A percentile compares a stretch with the other conserved stretches of the same genome.
phyloP scores from a whole-genome alignment of 2,797 vertebrate species.

The Cyprinodon diabolis region DNA sequence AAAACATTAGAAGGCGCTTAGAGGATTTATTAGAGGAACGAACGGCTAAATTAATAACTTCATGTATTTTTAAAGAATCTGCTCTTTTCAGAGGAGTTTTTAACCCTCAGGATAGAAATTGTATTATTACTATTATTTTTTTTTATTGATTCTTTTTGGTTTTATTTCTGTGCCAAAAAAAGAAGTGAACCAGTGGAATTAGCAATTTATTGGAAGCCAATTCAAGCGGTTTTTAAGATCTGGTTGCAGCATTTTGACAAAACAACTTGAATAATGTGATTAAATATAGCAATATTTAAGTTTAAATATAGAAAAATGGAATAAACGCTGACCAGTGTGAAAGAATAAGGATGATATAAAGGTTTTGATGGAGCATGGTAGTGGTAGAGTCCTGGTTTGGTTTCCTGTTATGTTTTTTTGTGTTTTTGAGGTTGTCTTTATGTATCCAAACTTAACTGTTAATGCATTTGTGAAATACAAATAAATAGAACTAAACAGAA shows the following conservation, averaged over 20 bases:
- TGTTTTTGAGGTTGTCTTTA: too few species aligned
- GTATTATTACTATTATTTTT: too few species aligned
- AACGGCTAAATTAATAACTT: slow-evolving; percentile 21
- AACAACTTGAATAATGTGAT: background rate
- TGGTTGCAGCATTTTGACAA: background rate
- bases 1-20: slow-evolving; percentile 25
- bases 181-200: background rate
- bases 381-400: background rate
- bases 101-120: background rate
- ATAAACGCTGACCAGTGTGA: too few species aligned
- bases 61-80: slow-evolving; percentile 4
- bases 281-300: background rate
- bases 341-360: too few species aligned
- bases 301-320: background rate
- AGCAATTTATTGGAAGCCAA: background rate
- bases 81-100: slow-evolving; percentile 5
- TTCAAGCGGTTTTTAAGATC: background rate
- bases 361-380: background rate
- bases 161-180: background rate
- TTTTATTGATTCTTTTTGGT: background rate
- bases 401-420: too few species aligned
- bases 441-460: too few species aligned
- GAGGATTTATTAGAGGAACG: slow-evolving; percentile 5
- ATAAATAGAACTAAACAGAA: too few species aligned
- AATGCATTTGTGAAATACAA: too few species aligned